Percentiles rank a stretch among this genome's conserved stretches.
These are phyloP conservation scores for Cephalopachus bancanus DNA, from an alignment of 2,797 vertebrate genomes.

Conservation along the genomic window DNA sequence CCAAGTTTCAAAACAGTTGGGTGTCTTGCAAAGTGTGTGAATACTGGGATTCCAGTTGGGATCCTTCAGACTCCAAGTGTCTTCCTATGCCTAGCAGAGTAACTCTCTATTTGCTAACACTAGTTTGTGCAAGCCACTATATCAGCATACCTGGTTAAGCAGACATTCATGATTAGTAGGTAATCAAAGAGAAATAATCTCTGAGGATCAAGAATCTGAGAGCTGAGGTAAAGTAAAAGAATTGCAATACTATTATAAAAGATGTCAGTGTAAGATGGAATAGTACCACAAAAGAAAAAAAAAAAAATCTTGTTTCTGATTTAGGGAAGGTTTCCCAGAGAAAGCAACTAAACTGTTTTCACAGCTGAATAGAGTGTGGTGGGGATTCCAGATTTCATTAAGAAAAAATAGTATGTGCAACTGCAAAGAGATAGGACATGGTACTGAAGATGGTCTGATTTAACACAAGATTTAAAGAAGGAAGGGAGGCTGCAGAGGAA, in stretches of 20 bases:
- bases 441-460: neutral
- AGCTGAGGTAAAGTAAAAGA: conserved; percentile 46
- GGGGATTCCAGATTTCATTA: neutral
- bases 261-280: neutral
- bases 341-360: conserved; percentile 29
- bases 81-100: neutral
- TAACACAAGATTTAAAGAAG: neutral
- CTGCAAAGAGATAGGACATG: neutral
- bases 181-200: neutral
- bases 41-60: neutral
- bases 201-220: conserved; percentile 2
- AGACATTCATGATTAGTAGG: neutral
- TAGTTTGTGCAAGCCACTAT: conserved; percentile 8
- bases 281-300: neutral
- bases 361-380: neutral
- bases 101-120: neutral
- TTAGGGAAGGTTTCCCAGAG: neutral
- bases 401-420: neutral
- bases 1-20: conserved; percentile 53
- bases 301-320: conserved; percentile 57
- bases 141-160: neutral
- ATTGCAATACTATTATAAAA: conserved; percentile 27
- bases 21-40: neutral
- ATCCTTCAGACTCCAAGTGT: conserved; percentile 21
- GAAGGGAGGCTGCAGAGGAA: neutral